phyloP scores from a whole-genome alignment of 1,140 invertebrate species.

The Meloidogyne hapla region DNA sequence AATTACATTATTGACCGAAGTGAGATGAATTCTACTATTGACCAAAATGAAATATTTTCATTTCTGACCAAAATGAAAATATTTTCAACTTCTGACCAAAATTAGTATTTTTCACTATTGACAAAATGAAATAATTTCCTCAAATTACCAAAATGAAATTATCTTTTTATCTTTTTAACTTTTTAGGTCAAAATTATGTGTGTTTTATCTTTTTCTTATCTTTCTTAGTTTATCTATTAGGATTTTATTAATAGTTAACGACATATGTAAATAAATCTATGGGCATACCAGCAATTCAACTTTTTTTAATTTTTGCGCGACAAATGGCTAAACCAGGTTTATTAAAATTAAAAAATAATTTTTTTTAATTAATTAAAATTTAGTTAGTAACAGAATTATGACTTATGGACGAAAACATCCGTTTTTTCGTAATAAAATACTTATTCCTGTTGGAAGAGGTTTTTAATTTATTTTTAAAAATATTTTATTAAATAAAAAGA shows the following conservation, averaged over 20 bases:
- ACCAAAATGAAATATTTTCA: neutral
- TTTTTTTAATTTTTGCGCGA: neutral
- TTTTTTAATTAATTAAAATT: neutral
- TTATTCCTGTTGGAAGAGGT: neutral
- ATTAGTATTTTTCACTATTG: too few relatives aligned
- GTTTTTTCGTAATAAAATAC: neutral
- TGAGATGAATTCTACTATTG: neutral
- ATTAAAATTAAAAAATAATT: too few relatives aligned
- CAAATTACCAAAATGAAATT: too few relatives aligned
- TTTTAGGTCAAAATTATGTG: too few relatives aligned
- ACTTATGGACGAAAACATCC: neutral
- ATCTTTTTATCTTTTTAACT: too few relatives aligned
- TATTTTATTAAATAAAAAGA: too few relatives aligned
- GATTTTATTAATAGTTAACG: neutral
- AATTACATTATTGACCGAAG: neutral
- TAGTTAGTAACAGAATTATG: neutral
- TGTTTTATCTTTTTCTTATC: too few relatives aligned
- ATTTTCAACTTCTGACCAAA: too few relatives aligned
- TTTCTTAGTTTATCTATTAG: neutral
- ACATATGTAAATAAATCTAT: neutral
- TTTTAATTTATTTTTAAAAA: neutral
- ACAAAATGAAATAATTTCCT: too few relatives aligned
- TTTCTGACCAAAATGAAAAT: neutral
- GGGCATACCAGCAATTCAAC: neutral
- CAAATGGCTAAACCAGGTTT: slow-evolving; percentile 5